Base-by-base conservation (phyloP, 2,797 vertebrate species). In the Siniperca scherzeri region DNA sequence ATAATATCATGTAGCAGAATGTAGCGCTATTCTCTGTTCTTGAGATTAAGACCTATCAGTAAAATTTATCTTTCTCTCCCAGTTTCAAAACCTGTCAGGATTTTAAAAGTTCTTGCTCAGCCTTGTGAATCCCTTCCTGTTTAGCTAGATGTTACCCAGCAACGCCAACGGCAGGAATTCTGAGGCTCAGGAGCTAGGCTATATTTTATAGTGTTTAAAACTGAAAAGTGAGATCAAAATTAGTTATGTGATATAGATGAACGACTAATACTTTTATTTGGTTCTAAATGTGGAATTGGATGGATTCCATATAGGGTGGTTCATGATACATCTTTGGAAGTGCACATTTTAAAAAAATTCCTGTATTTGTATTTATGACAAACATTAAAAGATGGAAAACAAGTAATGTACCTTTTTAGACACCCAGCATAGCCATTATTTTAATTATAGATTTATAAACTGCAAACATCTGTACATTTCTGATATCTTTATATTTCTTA, bases 361-460 rank as follows among this genome's bases (percentile, higher is more conserved):
- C 17, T 36, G 16, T 38, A 16, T 2, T 27, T 55, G 38, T 19
- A 36, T 61, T 70, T 53, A 25, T 48, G 9, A 21, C 0, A n/a
- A 59, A 50, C 36, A 55, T 27, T 62, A 12, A 65, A 40, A 38
- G 10, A 38, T 52, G 16, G 30, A 50, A 62, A 82, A 14, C 11
- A 4, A 56, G 38, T 33, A 5, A 25, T 36, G 25, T 2, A 25
- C 14, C 33, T 55, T 56, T 38, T 52, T 40, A 44, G n/a, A 65
- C 4, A 61, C n/a, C 10, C 7, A 10, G 19, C 21, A 57, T 22
- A 68, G n/a, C 33, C 7, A 52, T 42, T 25, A 0, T 61, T 42
- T 14, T 22, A 73, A 74, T 19, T 64, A 8, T 27, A 42, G 2
- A 74, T 73, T n/a, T 48, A 74, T 46, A 9, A 53, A 40, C 38